Percentiles rank a stretch among this genome's conserved stretches.
phyloP scores from a whole-genome alignment of 1,140 invertebrate genomes.

The Bombus superbus region DNA sequence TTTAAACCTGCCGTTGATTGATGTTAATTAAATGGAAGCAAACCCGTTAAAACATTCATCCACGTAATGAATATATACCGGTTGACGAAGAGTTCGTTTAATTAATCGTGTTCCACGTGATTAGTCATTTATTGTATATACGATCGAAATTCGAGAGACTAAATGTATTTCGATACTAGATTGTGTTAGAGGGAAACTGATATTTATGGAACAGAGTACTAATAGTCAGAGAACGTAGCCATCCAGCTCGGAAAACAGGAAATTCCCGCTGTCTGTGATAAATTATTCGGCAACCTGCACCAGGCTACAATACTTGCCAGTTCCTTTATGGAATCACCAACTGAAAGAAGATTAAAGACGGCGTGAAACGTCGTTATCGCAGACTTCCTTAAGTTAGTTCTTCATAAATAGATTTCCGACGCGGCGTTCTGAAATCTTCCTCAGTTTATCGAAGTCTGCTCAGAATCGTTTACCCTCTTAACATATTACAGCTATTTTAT shows the following conservation, averaged over 20 bases:
- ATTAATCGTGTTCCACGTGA: slow-evolving; percentile 27
- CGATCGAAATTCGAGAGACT: background rate
- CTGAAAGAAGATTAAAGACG: too few species aligned
- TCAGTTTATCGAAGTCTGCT: background rate
- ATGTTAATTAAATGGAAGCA: slow-evolving; percentile 35
- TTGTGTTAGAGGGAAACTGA: background rate
- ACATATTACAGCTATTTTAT: background rate
- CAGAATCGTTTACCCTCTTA: background rate
- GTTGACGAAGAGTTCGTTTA: background rate
- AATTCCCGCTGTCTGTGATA: slow-evolving; percentile 32
- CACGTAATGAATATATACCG: slow-evolving; percentile 9
- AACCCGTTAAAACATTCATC: background rate
- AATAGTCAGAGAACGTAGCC: background rate
- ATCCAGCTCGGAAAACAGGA: too few species aligned
- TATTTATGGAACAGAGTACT: background rate
- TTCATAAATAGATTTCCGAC: background rate
- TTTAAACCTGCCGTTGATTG: background rate
- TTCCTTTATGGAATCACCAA: slow-evolving; percentile 44
- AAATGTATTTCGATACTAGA: background rate
- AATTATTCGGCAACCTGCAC: slow-evolving; percentile 44
- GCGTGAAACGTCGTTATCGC: background rate
- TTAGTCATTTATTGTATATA: slow-evolving; percentile 25
- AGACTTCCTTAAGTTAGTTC: background rate
- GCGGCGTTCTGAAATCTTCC: background rate
- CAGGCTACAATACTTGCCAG: slow-evolving; percentile 4